phyloP scores from a whole-genome alignment of 2,113 vertebrate genomes.

The Bos indicus region DNA sequence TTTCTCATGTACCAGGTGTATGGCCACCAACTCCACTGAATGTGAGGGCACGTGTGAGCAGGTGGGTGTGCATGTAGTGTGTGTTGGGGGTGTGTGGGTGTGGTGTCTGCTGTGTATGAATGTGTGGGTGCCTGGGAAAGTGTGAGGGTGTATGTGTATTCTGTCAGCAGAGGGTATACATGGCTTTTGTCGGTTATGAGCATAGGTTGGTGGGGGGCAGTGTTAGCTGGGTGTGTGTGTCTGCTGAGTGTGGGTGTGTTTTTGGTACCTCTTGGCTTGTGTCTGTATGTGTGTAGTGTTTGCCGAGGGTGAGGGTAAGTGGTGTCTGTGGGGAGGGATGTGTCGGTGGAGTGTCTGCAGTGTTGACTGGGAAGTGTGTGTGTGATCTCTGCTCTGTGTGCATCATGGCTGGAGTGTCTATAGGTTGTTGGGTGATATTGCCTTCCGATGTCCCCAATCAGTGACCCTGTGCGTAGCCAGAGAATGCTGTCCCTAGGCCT shows the following conservation, averaged over 20 bases:
- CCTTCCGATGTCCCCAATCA: neutral
- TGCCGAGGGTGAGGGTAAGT: neutral
- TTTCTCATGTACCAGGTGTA: neutral
- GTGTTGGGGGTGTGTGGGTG: neutral
- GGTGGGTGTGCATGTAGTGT: neutral
- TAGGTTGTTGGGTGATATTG: neutral
- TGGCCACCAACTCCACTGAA: neutral
- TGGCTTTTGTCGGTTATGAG: neutral
- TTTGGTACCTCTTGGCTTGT: neutral
- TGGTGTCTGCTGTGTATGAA: neutral
- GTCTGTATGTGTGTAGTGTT: neutral
- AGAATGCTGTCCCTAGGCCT: neutral
- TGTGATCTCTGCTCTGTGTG: neutral
- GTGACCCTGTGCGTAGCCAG: neutral
- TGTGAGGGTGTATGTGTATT: neutral
- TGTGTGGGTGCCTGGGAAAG: neutral
- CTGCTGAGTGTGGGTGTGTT: neutral
- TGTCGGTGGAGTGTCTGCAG: neutral
- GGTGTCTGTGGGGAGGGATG: neutral
- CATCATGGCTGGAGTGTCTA: neutral
- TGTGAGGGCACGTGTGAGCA: neutral
- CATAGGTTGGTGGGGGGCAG: neutral
- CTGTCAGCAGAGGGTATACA: neutral
- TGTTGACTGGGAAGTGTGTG: neutral
- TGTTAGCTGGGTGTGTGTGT: neutral